Evolutionary conservation across 1,140 invertebrate genomes (phyloP), one percentile per base, ranked within the genome.

Genomic region (Ceratitis capitata): DNA sequence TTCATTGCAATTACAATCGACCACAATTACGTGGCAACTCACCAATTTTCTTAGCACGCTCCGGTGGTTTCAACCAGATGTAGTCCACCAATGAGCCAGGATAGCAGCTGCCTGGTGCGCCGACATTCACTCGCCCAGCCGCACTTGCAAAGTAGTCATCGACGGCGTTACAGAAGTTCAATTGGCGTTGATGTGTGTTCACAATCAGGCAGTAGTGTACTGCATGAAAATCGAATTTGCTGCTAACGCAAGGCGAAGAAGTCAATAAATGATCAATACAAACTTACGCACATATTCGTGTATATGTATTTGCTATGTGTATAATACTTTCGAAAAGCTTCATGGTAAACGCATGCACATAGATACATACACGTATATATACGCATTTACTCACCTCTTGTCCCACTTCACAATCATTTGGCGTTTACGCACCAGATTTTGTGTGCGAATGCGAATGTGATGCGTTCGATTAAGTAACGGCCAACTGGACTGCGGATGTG

Each of bases 341-440:
- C 16, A 16, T 49, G 47, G 16, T n/a, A n/a, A n/a, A n/a, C n/a
- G 47, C 16, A 56, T 56, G 51, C 23, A 56, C 19, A 56, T 56
- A n/a, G 14, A n/a, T 56, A 56, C 6, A n/a, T n/a, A n/a, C n/a
- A n/a, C n/a, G n/a, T n/a, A n/a, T n/a, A n/a, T n/a, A n/a, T n/a
- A n/a, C n/a, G n/a, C 2, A 2, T 49, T 32, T 29, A 82, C 87
- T 87, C 84, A 92, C 91, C 91, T 92, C 32, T 87, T 88, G 47
- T 90, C 88, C 91, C 91, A 92, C 85, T 92, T 92, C 84, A 92
- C 87, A 78, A 89, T 90, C 88, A 92, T 89, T 85, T 92, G 89
- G 58, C 89, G 89, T 83, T 92, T 92, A 32, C 90, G 86, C 69
- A 92, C 88, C 12, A 88, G 88, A 84, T 92, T 92, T 87, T 92